Evolutionary conservation across 2,113 vertebrate species (phyloP), one percentile per base, ranked within the genome.

Genomic region (Aldabrachelys gigantea): DNA sequence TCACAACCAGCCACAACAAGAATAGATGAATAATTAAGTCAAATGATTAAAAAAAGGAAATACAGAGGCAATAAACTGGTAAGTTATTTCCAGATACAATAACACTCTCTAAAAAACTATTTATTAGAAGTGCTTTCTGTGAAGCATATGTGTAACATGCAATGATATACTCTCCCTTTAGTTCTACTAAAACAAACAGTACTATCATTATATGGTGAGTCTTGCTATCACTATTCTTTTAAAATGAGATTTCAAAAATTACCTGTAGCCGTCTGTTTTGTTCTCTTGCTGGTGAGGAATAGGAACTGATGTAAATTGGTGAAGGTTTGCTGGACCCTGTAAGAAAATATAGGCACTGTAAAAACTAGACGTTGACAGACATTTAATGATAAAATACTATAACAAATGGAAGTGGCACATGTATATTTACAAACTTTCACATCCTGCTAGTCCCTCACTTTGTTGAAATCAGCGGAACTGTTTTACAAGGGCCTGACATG

Each of bases 261-360:
- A 99, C 99, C 99, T 99, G 99, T 91, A 99, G 98, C 98, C 99
- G 98, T 89, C 99, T 98, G 90, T 98, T 98, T 94, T 99, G 99
- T 82, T 99, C 99, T 98, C 99, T 98, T 92, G 99, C 99, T 96
- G 99, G 99, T 87, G 99, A 99, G 82, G 99, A 98, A 92, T 99
- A 99, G 50, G 99, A 99, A 96, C 99, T 99, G 96, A 99, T 99
- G 97, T 99, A 99, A 98, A 99, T 99, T n/a, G 99, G 98, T 91
- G 99, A 99, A 52, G 98, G 98, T 97, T 99, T 99, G 97, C 98
- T 99, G 97, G 99, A 99, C 97, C 99, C 99, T 99, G 98, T 52
- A 92, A 97, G 95, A 96, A 97, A 97, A 98, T 44, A 97, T 93
- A 97, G 47, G 47, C 47, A 49, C 47, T 49, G 47, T 49, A 49